Evolutionary conservation across 2,797 vertebrate genomes (phyloP).

Genomic region (Epinephelus malabaricus): DNA sequence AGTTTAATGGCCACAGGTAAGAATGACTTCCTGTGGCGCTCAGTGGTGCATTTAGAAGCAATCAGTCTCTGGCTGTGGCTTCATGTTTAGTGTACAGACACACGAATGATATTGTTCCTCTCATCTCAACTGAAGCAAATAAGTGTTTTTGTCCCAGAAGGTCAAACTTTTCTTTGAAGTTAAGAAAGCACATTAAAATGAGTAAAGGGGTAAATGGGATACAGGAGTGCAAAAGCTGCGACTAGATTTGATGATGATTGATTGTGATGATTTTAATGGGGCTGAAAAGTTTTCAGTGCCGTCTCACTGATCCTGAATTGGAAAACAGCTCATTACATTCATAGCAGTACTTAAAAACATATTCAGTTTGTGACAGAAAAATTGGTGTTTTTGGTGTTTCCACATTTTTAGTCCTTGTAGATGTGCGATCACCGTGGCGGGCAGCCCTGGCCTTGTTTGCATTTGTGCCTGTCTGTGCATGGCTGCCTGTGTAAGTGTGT

Average conservation of each 20-base stretch:
- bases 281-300: background rate
- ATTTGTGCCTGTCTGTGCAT: conserved; percentile 17
- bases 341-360: background rate
- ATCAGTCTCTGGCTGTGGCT: too few relatives aligned
- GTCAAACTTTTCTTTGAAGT: background rate
- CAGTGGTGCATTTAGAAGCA: too few relatives aligned
- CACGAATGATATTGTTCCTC: background rate
- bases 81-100: background rate
- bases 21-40: too few relatives aligned
- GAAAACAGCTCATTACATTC: background rate
- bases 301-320: background rate
- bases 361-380: background rate
- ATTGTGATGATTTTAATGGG: background rate
- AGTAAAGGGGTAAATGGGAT: too few relatives aligned
- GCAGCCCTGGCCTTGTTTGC: conserved; percentile 14
- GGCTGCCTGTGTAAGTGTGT: conserved; percentile 15
- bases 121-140: background rate
- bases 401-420: background rate
- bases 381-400: background rate
- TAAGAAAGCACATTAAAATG: background rate
- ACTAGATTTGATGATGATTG: background rate
- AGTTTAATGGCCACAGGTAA: too few relatives aligned
- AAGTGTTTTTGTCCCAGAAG: too few relatives aligned
- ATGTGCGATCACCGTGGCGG: conserved; percentile 10
- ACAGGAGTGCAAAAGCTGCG: background rate